phyloP scores from a whole-genome alignment of 2,888 invertebrate species.

The Sinhomidia bicolor region DNA sequence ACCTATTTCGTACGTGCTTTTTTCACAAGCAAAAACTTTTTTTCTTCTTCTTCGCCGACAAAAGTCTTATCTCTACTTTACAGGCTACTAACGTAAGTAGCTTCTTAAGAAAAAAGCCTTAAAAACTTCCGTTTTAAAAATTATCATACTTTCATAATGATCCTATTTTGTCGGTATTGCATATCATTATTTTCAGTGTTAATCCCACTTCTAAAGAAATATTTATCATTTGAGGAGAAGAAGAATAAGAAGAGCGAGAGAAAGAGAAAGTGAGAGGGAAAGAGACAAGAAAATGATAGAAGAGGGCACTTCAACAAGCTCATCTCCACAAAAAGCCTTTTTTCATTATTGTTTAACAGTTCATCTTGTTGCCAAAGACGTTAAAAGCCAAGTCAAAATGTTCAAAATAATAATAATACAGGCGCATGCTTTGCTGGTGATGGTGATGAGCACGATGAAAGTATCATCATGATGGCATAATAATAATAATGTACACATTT shows the following conservation, averaged over 20 bases:
- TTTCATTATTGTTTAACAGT: constrained; percentile 23
- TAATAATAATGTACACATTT: too few species aligned
- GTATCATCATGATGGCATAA: too few species aligned
- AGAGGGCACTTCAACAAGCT: neutral
- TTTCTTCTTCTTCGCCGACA: neutral
- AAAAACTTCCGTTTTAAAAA: neutral
- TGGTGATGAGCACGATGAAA: neutral
- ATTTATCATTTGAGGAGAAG: constrained; percentile 20
- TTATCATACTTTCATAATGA: constrained; percentile 31
- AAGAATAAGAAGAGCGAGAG: too few species aligned
- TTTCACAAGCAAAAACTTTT: neutral
- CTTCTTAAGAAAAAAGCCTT: neutral
- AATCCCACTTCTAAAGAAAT: constrained; percentile 3
- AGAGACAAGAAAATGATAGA: neutral
- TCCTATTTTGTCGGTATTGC: neutral
- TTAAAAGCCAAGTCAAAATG: neutral
- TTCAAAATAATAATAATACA: neutral
- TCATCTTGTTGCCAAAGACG: neutral
- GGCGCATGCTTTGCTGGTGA: neutral
- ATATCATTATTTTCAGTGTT: neutral
- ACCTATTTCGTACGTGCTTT: neutral
- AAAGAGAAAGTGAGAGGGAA: too few species aligned
- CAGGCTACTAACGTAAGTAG: neutral
- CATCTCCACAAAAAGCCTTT: neutral
- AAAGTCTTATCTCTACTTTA: constrained; percentile 9